Conservation (phyloP, 2,797 vertebrate species). For the Kryptopterus vitreolus region DNA sequence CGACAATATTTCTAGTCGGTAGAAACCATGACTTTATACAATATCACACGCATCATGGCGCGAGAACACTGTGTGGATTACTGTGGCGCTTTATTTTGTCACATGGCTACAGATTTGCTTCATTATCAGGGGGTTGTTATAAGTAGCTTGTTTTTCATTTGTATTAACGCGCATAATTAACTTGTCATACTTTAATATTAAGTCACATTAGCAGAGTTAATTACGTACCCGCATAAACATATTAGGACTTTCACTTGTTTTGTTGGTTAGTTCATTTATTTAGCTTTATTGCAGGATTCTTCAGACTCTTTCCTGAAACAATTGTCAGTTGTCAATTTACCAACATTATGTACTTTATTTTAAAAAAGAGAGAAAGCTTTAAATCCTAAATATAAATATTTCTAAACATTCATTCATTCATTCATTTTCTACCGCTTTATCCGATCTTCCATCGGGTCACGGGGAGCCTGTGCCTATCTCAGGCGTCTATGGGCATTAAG, state of each 20-base stretch:
- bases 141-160: background rate
- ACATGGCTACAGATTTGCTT: background rate
- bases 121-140: background rate
- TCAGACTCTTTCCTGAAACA: background rate
- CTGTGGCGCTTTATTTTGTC: no score
- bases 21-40: background rate
- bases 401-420: no score
- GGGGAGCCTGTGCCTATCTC: no score
- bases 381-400: no score
- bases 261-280: background rate
- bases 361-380: no score
- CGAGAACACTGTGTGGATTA: no score
- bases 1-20: background rate
- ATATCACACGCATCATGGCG: no score
- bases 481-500: no score
- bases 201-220: background rate
- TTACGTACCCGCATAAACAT: background rate
- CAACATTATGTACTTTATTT: no score
- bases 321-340: no score
- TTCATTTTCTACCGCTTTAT: no score
- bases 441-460: no score
- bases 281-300: background rate
- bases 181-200: background rate
- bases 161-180: background rate
- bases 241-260: background rate